Evolutionary conservation across 92 coral and sea anemone genomes (phyloP).

Genomic region (Diadumene lineata): DNA sequence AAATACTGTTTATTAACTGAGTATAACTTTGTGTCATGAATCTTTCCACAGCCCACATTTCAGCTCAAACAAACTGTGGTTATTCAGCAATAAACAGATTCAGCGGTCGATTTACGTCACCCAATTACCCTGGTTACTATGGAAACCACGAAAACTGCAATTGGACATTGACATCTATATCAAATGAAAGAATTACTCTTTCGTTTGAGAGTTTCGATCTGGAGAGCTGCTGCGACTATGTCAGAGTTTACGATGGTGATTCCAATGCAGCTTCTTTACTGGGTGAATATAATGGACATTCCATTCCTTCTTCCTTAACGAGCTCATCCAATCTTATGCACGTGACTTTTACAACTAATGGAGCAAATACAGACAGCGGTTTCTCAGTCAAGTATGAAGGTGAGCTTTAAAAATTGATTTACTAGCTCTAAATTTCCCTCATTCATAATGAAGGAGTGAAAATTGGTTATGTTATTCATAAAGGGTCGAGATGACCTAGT

Average conservation of each 20-base stretch:
- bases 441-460: too few species aligned
- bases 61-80: background rate
- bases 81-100: background rate
- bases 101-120: conserved; percentile 12
- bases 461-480: too few species aligned
- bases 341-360: conserved; percentile 18
- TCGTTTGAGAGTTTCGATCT: background rate
- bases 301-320: background rate
- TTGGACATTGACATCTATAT: background rate
- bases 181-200: background rate
- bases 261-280: background rate
- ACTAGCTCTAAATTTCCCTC: too few species aligned
- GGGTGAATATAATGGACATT: background rate
- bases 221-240: background rate
- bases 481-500: too few species aligned
- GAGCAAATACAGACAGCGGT: background rate
- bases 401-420: too few species aligned
- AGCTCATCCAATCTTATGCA: background rate
- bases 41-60: background rate
- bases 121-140: conserved; percentile 15
- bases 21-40: too few species aligned
- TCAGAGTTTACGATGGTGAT: conserved; percentile 12
- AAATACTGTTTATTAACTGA: too few species aligned
- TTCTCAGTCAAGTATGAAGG: conserved; percentile 14
- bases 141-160: background rate